Evolutionary conservation across 2,888 invertebrate genomes (phyloP), one percentile per base, ranked within the genome.

Genomic region (Leptinotarsa peninsularis): DNA sequence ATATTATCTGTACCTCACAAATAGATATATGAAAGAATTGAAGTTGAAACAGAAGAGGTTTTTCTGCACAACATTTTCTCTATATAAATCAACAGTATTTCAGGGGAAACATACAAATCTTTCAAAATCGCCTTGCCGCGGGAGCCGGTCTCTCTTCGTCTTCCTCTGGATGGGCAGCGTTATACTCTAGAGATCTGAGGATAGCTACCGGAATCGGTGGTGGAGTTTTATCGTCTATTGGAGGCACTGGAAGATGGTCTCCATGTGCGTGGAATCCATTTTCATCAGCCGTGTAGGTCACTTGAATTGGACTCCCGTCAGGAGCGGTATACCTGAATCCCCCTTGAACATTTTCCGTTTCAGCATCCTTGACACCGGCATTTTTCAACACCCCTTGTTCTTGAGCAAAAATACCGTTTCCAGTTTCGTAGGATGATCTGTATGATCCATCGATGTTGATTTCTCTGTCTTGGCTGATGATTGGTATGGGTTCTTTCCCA

Each of bases 151-250:
- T 63, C 13, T 75, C 72, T 10, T 72, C 72, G 33, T 77, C 72
- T 67, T 74, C 72, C 69, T 78, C 77, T 3, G 79, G 79, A 67
- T 79, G 77, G 33, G 79, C 77, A 15, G 71, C 75, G 58, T 78
- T 79, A 85, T 90, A 93, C 54, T 90, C 92, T 66, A 93, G 88
- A 21, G 93, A 91, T 73, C 91, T 90, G 83, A 92, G 92, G 82
- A 94, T 94, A 72, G 91, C 92, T 77, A 89, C 91, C 67, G 94
- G 94, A 77, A 93, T 91, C 75, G 93, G 93, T 56, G 93, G 93
- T 49, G 93, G 90, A 1, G 91, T 91, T 50, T 93, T 93, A 85
- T 94, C 93, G 83, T 94, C 91, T 71, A 94, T 93, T n/a, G 56
- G 88, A 54, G 90, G 90, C 66, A 91, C 90, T 86, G 90, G 90